These are phyloP conservation scores for Heterohyrax brucei DNA, from an alignment of 2,797 vertebrate genomes.

Conservation along the genomic window DNA sequence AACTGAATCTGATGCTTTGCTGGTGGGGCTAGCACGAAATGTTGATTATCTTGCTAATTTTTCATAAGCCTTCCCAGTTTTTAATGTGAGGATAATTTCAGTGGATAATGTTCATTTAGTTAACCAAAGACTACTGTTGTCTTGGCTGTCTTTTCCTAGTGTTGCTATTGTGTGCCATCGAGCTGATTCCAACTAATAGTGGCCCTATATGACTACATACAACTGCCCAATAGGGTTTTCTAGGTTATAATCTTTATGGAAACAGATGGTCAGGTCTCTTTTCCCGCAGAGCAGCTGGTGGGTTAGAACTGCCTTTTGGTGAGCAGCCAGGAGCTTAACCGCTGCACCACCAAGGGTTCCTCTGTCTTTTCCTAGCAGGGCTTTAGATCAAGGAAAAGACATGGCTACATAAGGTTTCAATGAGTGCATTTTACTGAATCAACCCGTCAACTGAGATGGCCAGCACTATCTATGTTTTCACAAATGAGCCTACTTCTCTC, in stretches of 20 bases:
- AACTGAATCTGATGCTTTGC: constrained; percentile 8
- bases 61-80: constrained; percentile 8
- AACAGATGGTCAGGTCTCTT: no score
- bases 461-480: neutral
- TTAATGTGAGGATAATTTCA: neutral
- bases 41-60: constrained; percentile 8
- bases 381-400: constrained; percentile 40
- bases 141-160: neutral
- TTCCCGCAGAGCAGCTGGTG: no score
- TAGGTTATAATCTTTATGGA: neutral
- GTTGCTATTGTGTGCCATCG: neutral
- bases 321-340: no score
- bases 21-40: constrained; percentile 35
- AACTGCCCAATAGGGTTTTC: neutral
- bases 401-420: neutral
- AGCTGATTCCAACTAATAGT: neutral
- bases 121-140: constrained; percentile 4
- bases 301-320: no score
- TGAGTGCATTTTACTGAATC: constrained; percentile 10
- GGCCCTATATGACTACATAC: neutral
- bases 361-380: neutral
- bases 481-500: neutral
- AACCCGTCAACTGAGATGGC: neutral
- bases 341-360: neutral
- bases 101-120: neutral